Percentiles rank a stretch among this genome's conserved stretches.
These are phyloP conservation scores for Helicolenus hilgendorfi DNA, from an alignment of 2,797 vertebrate genomes.

Conservation along the genomic window DNA sequence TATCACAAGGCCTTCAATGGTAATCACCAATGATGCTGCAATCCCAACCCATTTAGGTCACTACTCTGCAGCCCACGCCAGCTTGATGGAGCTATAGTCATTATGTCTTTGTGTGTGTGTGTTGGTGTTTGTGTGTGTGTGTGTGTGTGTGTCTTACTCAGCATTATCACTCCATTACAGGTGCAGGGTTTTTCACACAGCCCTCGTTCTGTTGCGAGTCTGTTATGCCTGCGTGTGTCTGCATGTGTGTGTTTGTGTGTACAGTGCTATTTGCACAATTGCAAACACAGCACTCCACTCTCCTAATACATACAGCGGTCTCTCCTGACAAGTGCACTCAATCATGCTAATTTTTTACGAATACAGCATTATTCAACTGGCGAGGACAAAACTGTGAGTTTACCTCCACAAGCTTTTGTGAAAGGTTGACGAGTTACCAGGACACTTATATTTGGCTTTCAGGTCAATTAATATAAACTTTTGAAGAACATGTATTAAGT, in stretches of 20 bases:
- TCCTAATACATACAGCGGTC: slow-evolving; percentile 65
- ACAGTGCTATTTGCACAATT: slow-evolving; percentile 71
- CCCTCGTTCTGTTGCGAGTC: slow-evolving; percentile 38
- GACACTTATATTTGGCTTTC: slow-evolving; percentile 10
- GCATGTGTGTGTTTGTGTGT: slow-evolving; percentile 55
- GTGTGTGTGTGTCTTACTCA: slow-evolving; percentile 73
- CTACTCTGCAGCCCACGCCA: slow-evolving; percentile 40
- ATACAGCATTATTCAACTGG: slow-evolving; percentile 76
- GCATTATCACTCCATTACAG: slow-evolving; percentile 84
- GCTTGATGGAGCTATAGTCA: slow-evolving; percentile 77
- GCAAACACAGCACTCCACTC: slow-evolving; percentile 77
- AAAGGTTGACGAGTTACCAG: slow-evolving; percentile 27
- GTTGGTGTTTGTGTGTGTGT: background rate
- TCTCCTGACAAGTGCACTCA: slow-evolving; percentile 79
- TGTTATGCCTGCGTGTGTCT: slow-evolving; percentile 51
- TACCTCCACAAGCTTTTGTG: slow-evolving; percentile 60
- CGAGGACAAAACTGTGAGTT: slow-evolving; percentile 57
- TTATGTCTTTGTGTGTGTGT: slow-evolving; percentile 53
- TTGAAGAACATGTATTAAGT: background rate
- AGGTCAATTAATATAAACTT: slow-evolving; percentile 8
- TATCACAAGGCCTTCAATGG: slow-evolving; percentile 69
- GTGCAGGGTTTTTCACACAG: slow-evolving; percentile 62
- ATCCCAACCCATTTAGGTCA: slow-evolving; percentile 80
- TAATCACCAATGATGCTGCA: slow-evolving; percentile 83
- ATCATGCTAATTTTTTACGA: slow-evolving; percentile 80